Base-by-base conservation (phyloP, 2,113 vertebrate species). In the Myocastor coypus region DNA sequence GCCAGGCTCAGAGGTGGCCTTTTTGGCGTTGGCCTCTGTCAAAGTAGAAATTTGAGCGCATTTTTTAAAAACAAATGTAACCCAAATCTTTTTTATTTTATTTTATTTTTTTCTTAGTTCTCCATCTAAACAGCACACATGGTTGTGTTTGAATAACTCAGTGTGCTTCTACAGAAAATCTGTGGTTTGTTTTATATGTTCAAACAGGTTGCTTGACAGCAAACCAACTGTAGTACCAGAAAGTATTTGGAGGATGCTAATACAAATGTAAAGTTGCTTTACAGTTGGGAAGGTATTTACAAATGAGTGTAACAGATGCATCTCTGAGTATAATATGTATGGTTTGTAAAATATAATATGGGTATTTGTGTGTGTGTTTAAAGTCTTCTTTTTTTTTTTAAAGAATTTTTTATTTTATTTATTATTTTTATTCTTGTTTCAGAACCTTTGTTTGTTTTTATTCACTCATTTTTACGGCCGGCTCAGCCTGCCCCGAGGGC, bases 341-440 rank as follows among this genome's bases (percentile, higher is more conserved):
- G 32, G 14, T 34, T 24, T 68, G 11, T 46, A 1, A 22, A 37
- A 22, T 37, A 30, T 77, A 12, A 7, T 30, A 16, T 77, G 22
- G 73, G 9, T 64, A 0, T n/a, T 66, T 83, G 37, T 46, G 6
- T 88, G 6, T 91, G 26, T 71, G 0, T 85, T 83, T 92, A 61
- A 89, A 87, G 9, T 5, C 87, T 92, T 69, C 77, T 61, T 80
- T 86, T 5, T 84, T 92, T 69, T 69, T 61, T 80, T 86, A 83
- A 80, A n/a, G n/a, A n/a, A n/a, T n/a, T n/a, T n/a, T n/a, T n/a
- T n/a, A n/a, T n/a, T n/a, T n/a, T n/a, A n/a, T n/a, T n/a, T n/a
- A n/a, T n/a, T n/a, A n/a, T n/a, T n/a, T n/a, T n/a, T n/a, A n/a
- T n/a, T n/a, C n/a, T n/a, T n/a, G n/a, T n/a, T n/a, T n/a, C n/a